phyloP scores from a whole-genome alignment of 1,140 invertebrate species.

The Gonatopus flavifemur region DNA sequence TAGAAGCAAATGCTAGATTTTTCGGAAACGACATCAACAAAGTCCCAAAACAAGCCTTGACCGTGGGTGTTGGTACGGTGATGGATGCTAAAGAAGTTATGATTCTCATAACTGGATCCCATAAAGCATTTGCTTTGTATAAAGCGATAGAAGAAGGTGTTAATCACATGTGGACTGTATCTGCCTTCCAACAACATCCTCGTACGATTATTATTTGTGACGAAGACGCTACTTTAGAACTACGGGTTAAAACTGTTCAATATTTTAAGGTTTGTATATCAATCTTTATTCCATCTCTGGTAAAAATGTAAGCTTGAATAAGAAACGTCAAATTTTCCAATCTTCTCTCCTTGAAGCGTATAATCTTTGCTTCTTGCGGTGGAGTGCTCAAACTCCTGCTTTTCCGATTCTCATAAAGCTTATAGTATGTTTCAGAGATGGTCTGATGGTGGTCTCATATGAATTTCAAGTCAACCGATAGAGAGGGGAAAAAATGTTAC shows the following conservation, averaged over 20 bases:
- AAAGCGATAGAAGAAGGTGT: slow-evolving; percentile 96
- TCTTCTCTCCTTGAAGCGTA: no score
- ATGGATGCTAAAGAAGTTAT: slow-evolving; percentile 99
- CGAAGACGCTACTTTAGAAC: slow-evolving; percentile 95
- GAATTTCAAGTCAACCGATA: no score
- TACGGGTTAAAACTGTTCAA: slow-evolving; percentile 98
- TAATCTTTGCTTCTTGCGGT: no score
- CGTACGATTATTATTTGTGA: slow-evolving; percentile 93
- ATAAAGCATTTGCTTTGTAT: slow-evolving; percentile 95
- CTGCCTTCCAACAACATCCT: slow-evolving; percentile 95
- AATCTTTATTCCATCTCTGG: no score
- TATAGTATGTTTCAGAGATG: no score
- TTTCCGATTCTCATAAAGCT: no score
- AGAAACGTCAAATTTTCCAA: no score
- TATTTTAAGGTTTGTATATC: slow-evolving; percentile 87
- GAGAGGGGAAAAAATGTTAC: no score
- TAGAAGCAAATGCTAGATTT: slow-evolving; percentile 95
- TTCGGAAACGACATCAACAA: slow-evolving; percentile 92
- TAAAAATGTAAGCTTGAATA: no score
- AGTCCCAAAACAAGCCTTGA: slow-evolving; percentile 92
- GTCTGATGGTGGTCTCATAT: no score
- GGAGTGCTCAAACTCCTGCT: no score
- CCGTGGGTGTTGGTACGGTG: slow-evolving; percentile 97
- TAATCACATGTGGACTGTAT: slow-evolving; percentile 99
- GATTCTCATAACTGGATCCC: slow-evolving; percentile 96